phyloP scores from a whole-genome alignment of 2,888 invertebrate genomes.

The Hirtodrosophila cameraria region DNA sequence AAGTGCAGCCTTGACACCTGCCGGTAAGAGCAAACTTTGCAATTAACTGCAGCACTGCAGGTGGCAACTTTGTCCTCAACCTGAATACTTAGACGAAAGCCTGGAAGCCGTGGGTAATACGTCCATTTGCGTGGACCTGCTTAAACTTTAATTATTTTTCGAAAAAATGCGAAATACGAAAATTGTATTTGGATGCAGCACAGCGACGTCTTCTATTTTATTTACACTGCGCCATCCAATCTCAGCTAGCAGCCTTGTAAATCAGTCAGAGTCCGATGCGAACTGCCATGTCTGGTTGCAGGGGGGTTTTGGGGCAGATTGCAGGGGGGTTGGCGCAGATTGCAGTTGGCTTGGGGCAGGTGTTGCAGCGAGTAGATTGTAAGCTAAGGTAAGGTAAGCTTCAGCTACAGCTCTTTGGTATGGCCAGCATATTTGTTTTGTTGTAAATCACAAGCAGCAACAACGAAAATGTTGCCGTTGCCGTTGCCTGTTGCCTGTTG shows the following conservation, averaged over 20 bases:
- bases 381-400: conserved; percentile 17
- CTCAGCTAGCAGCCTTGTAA: conserved; percentile 80
- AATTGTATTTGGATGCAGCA: conserved; percentile 72
- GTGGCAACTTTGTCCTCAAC: conserved; percentile 60
- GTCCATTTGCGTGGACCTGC: conserved; percentile 49
- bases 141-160: conserved; percentile 77
- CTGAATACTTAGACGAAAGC: conserved; percentile 30
- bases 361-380: not conserved
- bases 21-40: conserved; percentile 55
- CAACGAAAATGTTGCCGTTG: conserved; percentile 60
- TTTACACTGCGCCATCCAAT: conserved; percentile 78
- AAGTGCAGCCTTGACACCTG: conserved; percentile 67
- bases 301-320: not conserved
- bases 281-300: conserved; percentile 20
- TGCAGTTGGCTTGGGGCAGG: not conserved
- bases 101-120: conserved; percentile 2
- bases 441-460: conserved; percentile 79
- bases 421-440: conserved; percentile 77
- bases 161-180: conserved; percentile 77
- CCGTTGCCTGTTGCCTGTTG: conserved; percentile 31
- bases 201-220: conserved; percentile 74
- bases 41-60: conserved; percentile 73
- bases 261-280: conserved; percentile 68
- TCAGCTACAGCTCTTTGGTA: not conserved
- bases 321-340: too few species aligned